Evolutionary conservation across 2,797 vertebrate species (phyloP), one percentile per base, ranked within the genome.

Genomic region (Bovichtus variegatus): DNA sequence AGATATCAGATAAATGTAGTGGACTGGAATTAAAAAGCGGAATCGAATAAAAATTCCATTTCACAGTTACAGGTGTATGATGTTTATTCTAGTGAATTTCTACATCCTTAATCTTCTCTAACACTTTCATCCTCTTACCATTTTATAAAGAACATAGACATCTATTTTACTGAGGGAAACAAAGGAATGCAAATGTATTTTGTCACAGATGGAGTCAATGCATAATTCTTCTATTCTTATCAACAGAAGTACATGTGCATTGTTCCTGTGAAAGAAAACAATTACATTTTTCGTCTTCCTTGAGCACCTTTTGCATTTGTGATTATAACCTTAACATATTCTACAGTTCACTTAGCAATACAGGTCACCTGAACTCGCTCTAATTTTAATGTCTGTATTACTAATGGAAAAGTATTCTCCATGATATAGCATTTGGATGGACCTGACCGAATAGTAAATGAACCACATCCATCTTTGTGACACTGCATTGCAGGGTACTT

Each of bases 391-490:
- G 86, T 91, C 87, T 90, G 84, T 89, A 84, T 90, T 82, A 87
- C 89, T 91, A 87, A 92, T 92, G 85, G 87, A 91, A 92, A 89
- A 47, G 87, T 88, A 83, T 93, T 88, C 86, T 86, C 71, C 80
- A 80, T 88, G 92, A 94, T 93, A 88, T 85, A 93, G 89, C 91
- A 83, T 92, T 92, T 92, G 92, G 94, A 94, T 92, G 87, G 90
- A 91, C 85, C 93, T 93, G 92, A 93, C 90, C 13, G 86, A 93
- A 93, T 92, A 89, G 90, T 86, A 94, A 93, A 94, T 94, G 89
- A 94, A 92, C 90, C 89, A 85, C 93, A 94, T 94, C 91, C 90
- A 92, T 94, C 93, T 94, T 89, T 70, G 83, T 94, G 93, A 93
- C 94, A 92, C 78, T 83, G 89, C 89, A 78, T 85, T 77, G 87